Evolutionary conservation across 2,113 vertebrate species (phyloP).

Genomic region (Tragulus kanchil): DNA sequence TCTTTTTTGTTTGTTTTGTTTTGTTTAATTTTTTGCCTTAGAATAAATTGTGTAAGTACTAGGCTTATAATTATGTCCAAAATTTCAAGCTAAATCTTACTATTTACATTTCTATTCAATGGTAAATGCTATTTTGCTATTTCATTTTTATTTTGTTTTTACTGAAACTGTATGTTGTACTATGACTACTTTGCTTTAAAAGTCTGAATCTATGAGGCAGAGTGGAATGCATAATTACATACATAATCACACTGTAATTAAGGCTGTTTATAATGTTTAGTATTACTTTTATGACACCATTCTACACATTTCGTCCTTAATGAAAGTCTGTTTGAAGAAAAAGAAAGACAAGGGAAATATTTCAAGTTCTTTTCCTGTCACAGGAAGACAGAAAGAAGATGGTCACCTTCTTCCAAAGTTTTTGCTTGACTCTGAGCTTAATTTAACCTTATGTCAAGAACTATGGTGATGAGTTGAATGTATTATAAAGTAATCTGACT

Average conservation of each 20-base stretch:
- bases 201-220: neutral
- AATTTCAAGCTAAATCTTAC: neutral
- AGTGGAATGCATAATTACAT: neutral
- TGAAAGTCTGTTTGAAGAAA: neutral
- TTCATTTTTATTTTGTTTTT: neutral
- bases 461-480: neutral
- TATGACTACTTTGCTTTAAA: neutral
- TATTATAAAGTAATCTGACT: neutral
- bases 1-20: neutral
- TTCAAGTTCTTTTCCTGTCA: neutral
- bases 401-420: neutral
- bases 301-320: neutral
- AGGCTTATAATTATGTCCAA: neutral
- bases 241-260: neutral
- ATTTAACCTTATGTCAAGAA: neutral
- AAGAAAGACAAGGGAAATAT: neutral
- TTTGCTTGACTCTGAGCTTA: neutral
- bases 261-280: neutral
- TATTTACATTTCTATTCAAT: neutral
- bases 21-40: neutral
- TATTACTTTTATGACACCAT: neutral
- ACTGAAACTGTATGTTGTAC: neutral
- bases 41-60: neutral
- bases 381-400: neutral
- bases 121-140: neutral